Evolutionary conservation across 2,888 invertebrate species (phyloP).

Genomic region (Amiota minor): DNA sequence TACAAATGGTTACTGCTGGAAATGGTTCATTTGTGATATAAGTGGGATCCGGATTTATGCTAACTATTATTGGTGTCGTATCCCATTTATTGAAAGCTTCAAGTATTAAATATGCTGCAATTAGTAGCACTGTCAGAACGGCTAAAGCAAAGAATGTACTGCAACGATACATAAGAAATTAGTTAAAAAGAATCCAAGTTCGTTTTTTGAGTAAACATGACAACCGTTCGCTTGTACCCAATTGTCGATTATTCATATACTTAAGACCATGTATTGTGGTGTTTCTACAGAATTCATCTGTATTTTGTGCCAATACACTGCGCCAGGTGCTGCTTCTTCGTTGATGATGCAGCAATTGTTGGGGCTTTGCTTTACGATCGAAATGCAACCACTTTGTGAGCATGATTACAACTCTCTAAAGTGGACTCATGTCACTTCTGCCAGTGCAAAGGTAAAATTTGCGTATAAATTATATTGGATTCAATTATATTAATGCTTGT

Average conservation of each 20-base stretch:
- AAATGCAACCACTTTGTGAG: neutral
- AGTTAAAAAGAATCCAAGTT: too few relatives aligned
- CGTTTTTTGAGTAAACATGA: conserved; percentile 3
- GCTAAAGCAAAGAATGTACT: conserved; percentile 80
- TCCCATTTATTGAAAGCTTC: conserved; percentile 84
- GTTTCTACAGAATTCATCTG: conserved; percentile 74
- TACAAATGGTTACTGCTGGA: conserved; percentile 88
- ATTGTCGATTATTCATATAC: conserved; percentile 81
- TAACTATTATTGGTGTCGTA: conserved; percentile 84
- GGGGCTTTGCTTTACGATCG: neutral
- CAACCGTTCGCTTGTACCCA: conserved; percentile 82
- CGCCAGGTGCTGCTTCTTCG: conserved; percentile 44
- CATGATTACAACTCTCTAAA: neutral
- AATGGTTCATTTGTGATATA: conserved; percentile 83
- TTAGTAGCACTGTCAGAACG: conserved; percentile 78
- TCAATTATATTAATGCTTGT: conserved; percentile 20
- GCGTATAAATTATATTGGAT: neutral
- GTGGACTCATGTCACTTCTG: neutral
- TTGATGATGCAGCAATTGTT: neutral
- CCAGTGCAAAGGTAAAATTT: neutral
- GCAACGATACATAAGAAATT: neutral
- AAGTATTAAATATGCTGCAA: conserved; percentile 82
- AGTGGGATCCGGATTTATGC: conserved; percentile 81
- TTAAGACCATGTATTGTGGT: conserved; percentile 84
- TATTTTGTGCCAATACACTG: conserved; percentile 55